phyloP scores from a whole-genome alignment of 2,888 invertebrate genomes.

The Lasioglossum calceatum region DNA sequence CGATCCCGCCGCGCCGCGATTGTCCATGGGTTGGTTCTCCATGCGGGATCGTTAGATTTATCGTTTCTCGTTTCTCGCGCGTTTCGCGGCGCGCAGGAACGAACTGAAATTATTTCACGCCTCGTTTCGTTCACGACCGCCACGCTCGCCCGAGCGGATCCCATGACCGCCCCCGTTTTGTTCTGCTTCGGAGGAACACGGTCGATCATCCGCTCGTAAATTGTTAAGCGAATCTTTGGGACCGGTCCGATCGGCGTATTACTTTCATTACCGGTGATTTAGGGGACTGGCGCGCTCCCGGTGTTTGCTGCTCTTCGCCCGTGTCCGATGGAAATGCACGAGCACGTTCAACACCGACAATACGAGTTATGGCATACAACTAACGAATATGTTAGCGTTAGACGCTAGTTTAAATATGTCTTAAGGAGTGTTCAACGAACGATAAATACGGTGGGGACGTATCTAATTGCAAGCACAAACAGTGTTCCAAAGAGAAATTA shows the following conservation, averaged over 20 bases:
- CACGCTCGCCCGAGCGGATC: conserved; percentile 45
- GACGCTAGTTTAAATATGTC: too few species aligned
- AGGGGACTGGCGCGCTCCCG: not conserved
- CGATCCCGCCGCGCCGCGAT: conserved; percentile 24
- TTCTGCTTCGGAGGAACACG: conserved; percentile 28
- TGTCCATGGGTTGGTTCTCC: conserved; percentile 46
- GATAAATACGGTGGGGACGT: too few species aligned
- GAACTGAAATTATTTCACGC: conserved; percentile 63
- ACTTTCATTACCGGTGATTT: not conserved
- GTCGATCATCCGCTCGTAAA: conserved; percentile 28
- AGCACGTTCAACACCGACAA: not conserved
- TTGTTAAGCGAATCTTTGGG: not conserved
- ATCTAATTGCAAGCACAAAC: too few species aligned
- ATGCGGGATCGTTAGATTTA: conserved; percentile 40
- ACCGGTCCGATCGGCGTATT: not conserved
- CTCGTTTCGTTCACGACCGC: conserved; percentile 61
- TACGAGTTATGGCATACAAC: not conserved
- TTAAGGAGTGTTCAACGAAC: too few species aligned
- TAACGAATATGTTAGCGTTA: too few species aligned
- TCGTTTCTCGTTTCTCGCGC: conserved; percentile 48
- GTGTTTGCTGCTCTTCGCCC: not conserved
- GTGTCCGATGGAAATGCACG: not conserved
- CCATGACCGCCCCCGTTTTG: conserved; percentile 23
- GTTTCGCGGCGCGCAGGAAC: conserved; percentile 32
- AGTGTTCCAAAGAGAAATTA: too few species aligned